phyloP scores from a whole-genome alignment of 2,113 vertebrate species.

The Smithornis capensis region DNA sequence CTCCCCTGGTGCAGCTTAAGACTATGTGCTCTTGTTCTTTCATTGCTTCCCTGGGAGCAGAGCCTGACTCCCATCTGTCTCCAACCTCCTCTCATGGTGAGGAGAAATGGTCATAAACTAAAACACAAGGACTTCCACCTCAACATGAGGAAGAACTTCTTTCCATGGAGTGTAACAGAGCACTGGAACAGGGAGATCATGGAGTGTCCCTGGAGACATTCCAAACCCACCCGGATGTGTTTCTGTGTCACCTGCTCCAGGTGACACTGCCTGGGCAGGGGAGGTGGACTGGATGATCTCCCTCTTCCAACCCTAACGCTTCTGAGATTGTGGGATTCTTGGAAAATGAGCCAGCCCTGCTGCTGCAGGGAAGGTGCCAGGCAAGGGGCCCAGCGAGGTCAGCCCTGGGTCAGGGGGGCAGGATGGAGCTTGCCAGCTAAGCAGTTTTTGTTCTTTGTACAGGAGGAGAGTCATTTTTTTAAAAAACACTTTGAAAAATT shows the following conservation, averaged over 20 bases:
- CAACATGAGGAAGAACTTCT: neutral
- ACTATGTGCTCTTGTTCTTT: neutral
- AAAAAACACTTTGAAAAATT: neutral
- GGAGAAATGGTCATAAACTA: neutral
- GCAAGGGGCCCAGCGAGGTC: neutral
- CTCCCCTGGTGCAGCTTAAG: neutral
- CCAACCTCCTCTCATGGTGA: neutral
- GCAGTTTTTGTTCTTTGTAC: neutral
- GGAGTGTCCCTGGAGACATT: neutral
- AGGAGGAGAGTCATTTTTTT: neutral
- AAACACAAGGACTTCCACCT: neutral
- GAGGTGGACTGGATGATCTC: neutral
- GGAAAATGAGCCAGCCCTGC: fast-evolving
- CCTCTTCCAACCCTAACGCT: neutral
- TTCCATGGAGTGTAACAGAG: neutral
- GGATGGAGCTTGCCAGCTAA: neutral
- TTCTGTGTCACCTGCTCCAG: neutral
- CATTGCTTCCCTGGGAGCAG: neutral
- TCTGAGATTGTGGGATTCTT: neutral
- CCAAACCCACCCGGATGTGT: neutral
- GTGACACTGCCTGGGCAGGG: neutral
- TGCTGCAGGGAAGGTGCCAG: neutral
- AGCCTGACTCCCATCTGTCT: neutral
- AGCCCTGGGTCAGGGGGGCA: neutral
- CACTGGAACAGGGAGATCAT: neutral